Evolutionary conservation across 2,888 invertebrate species (phyloP).

Genomic region (Hermodice carunculata): DNA sequence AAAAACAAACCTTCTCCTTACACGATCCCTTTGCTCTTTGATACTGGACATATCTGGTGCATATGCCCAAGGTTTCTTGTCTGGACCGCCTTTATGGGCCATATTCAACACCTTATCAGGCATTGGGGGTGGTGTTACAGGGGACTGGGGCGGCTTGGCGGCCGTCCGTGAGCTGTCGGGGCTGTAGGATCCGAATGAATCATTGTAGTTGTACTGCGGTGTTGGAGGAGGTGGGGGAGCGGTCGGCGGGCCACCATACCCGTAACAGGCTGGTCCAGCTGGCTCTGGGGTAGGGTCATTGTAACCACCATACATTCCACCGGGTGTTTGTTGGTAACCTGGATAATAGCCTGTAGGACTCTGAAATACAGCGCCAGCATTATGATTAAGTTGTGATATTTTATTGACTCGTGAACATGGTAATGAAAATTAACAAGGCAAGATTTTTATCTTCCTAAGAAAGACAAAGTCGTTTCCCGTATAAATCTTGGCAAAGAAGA

Average conservation of each 20-base stretch:
- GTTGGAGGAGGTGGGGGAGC: constrained; percentile 12
- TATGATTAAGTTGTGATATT: too few relatives aligned
- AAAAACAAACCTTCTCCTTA: constrained; percentile 37
- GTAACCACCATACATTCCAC: too few relatives aligned
- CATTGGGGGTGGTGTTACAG: constrained; percentile 18
- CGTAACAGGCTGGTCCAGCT: too few relatives aligned
- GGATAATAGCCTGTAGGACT: too few relatives aligned
- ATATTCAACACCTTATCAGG: constrained; percentile 47
- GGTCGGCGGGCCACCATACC: neutral
- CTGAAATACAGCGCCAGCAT: too few relatives aligned
- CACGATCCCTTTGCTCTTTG: constrained; percentile 42
- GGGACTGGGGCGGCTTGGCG: neutral
- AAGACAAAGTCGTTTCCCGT: too few relatives aligned
- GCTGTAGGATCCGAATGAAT: neutral
- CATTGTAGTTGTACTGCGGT: neutral
- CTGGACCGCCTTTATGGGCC: constrained; percentile 41
- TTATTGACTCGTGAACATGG: too few relatives aligned
- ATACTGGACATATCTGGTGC: constrained; percentile 41
- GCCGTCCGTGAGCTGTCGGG: neutral
- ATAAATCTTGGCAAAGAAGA: too few relatives aligned
- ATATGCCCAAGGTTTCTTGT: constrained; percentile 46
- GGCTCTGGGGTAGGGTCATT: too few relatives aligned
- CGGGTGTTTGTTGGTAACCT: too few relatives aligned
- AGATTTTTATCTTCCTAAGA: too few relatives aligned
- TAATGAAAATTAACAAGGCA: too few relatives aligned